Conservation (phyloP, 2,113 vertebrate species). For the Nymphicus hollandicus region DNA sequence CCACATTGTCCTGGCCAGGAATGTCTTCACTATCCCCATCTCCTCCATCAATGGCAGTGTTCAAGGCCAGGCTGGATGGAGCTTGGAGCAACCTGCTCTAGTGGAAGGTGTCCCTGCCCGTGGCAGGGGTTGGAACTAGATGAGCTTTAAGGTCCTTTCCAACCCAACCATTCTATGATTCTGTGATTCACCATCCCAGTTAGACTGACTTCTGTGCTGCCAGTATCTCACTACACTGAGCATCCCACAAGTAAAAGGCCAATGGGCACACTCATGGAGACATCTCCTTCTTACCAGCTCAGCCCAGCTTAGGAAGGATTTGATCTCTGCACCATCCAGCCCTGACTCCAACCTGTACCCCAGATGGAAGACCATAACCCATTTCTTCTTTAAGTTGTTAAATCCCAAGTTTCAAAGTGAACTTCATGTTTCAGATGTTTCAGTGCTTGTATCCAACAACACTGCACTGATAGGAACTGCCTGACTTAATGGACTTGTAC, state of each 20-base stretch:
- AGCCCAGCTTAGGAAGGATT: background rate
- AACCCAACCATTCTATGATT: background rate
- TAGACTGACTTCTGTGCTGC: background rate
- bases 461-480: background rate
- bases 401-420: background rate
- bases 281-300: background rate
- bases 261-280: rapidly evolving
- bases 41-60: background rate
- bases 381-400: rapidly evolving
- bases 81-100: background rate
- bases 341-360: background rate
- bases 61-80: background rate
- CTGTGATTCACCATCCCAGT: background rate
- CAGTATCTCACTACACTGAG: background rate
- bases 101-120: background rate
- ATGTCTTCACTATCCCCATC: background rate
- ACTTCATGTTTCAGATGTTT: rapidly evolving
- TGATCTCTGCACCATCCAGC: background rate
- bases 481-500: background rate
- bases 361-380: background rate
- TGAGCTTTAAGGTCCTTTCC: background rate
- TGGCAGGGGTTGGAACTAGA: background rate
- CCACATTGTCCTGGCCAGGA: background rate
- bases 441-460: background rate
- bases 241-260: background rate